phyloP scores from a whole-genome alignment of 2,113 vertebrate species.

The Philantomba maxwellii region DNA sequence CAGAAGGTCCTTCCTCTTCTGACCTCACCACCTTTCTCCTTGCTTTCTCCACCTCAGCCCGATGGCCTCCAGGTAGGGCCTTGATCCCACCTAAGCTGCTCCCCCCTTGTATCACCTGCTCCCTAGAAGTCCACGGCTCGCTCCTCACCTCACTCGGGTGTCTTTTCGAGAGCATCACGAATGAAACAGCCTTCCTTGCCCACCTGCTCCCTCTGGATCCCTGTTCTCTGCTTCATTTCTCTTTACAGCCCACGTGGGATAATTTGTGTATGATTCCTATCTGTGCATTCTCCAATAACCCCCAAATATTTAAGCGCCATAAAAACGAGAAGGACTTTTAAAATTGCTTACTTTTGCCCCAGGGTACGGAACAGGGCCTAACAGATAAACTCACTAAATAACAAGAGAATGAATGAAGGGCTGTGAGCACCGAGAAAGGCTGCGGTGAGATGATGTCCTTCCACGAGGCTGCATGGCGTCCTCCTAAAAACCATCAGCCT shows the following conservation, averaged over 20 bases:
- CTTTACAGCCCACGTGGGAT: background rate
- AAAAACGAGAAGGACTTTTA: background rate
- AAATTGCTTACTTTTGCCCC: background rate
- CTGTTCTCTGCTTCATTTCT: background rate
- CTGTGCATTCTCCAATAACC: background rate
- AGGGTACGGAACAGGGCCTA: background rate
- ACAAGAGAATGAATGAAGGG: background rate
- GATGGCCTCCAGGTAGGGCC: accelerated
- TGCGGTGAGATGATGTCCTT: background rate
- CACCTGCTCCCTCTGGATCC: background rate
- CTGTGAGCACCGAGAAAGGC: background rate
- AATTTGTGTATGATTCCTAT: background rate
- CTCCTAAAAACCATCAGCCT: background rate
- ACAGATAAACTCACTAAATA: background rate
- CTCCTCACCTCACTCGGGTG: background rate
- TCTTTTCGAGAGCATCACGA: background rate
- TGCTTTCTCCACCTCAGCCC: background rate
- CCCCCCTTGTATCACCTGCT: background rate
- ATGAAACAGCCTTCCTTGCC: background rate
- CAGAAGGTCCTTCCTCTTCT: background rate
- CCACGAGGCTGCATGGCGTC: accelerated
- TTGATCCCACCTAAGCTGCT: background rate
- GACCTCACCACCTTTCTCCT: background rate
- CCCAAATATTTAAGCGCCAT: background rate
- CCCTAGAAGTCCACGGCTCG: accelerated